A percentile compares a stretch with the other conserved stretches of the same genome.
Conservation (phyloP, 2,113 vertebrate species). For the Oreotrochilus melanogaster region DNA sequence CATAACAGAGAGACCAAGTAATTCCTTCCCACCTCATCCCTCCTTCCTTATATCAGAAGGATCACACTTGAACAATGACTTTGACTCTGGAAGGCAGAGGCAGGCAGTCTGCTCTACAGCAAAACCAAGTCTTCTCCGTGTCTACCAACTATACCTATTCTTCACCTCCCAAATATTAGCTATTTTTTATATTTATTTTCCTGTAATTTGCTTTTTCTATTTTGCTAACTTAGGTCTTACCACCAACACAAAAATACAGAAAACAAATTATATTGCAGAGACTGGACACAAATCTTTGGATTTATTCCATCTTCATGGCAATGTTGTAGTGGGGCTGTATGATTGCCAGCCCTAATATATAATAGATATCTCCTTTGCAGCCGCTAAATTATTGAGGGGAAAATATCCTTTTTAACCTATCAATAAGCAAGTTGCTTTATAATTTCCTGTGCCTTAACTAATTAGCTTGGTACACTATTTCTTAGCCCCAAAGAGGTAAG, state of each 20-base stretch:
- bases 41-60: neutral
- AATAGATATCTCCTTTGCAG: neutral
- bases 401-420: neutral
- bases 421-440: neutral
- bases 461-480: neutral
- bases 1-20: accelerated
- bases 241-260: neutral
- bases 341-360: neutral
- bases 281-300: neutral
- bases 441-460: neutral
- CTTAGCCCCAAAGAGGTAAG: neutral
- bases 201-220: neutral
- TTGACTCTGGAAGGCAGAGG: neutral
- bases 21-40: neutral
- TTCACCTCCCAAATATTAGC: neutral
- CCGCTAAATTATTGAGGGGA: neutral
- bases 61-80: neutral
- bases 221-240: neutral
- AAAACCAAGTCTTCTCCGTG: neutral
- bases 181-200: neutral
- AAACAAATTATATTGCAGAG: neutral
- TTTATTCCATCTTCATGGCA: neutral
- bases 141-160: neutral
- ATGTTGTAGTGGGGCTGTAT: neutral
- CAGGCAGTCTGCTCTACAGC: neutral